phyloP scores from a whole-genome alignment of 1,140 invertebrate genomes.

The Lithobius niger region DNA sequence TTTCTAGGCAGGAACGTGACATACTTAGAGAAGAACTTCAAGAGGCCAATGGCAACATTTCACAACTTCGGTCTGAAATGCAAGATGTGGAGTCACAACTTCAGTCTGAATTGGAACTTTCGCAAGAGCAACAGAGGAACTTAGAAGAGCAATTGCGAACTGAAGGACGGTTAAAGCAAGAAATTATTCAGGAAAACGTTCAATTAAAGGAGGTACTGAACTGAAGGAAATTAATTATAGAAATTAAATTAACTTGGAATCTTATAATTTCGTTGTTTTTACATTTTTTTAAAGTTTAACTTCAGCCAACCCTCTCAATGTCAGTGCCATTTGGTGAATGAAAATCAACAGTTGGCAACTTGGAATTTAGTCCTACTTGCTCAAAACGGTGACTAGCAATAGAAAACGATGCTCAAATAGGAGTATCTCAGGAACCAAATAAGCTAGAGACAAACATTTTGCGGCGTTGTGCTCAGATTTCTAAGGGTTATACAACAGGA shows the following conservation, averaged over 20 bases:
- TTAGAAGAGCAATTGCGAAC: constrained; percentile 40
- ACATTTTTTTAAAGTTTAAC: not conserved
- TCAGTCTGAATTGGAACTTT: constrained; percentile 25
- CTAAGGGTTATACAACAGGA: too few species aligned
- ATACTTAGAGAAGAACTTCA: constrained; percentile 45
- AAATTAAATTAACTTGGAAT: not conserved
- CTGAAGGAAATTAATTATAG: not conserved
- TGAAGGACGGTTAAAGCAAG: constrained; percentile 39
- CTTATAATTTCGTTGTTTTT: not conserved
- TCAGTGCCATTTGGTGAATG: not conserved
- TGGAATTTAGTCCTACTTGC: not conserved
- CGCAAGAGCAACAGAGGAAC: constrained; percentile 28
- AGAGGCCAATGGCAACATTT: constrained; percentile 38
- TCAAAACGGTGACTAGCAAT: too few species aligned
- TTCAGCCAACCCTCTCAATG: not conserved
- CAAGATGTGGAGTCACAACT: constrained; percentile 31
- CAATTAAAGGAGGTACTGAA: constrained; percentile 33
- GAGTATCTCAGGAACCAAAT: too few species aligned
- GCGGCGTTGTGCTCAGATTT: too few species aligned
- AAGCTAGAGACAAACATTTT: too few species aligned
- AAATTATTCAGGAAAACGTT: constrained; percentile 44
- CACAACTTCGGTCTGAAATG: constrained; percentile 41
- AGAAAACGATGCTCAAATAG: too few species aligned
- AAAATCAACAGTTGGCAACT: not conserved
- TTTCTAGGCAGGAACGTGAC: constrained; percentile 40